A percentile compares a stretch with the other conserved stretches of the same genome.
phyloP scores from a whole-genome alignment of 2,113 vertebrate species.

The Etheostoma spectabile region DNA sequence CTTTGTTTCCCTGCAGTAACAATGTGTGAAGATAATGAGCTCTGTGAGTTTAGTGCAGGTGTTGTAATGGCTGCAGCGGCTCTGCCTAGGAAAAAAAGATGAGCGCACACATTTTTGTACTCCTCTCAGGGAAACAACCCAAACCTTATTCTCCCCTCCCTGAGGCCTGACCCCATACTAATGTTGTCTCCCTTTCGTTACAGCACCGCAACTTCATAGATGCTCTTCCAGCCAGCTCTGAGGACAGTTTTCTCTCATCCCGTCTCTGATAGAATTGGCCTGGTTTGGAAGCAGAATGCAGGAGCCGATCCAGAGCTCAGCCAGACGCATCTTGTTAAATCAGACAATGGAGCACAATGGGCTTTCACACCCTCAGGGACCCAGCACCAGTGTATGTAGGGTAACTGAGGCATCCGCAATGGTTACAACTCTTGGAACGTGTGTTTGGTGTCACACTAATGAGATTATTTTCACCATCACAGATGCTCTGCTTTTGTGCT shows the following conservation, averaged over 20 bases:
- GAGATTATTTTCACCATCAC: conserved; percentile 3
- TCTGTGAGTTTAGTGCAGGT: conserved; percentile 25
- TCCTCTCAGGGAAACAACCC: conserved; percentile 29
- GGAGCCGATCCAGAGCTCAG: conserved; percentile 22
- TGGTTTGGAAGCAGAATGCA: conserved; percentile 21
- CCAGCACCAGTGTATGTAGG: conserved; percentile 12
- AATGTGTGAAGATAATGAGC: conserved; percentile 50
- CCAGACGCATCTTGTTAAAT: conserved; percentile 56
- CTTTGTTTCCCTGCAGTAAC: conserved; percentile 40
- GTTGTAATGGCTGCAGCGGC: conserved; percentile 39
- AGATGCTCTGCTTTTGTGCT: conserved; percentile 15
- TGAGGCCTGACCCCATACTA: conserved; percentile 34
- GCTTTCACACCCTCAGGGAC: background rate
- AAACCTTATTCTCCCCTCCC: conserved; percentile 11
- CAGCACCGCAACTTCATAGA: conserved; percentile 24
- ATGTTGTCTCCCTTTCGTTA: conserved; percentile 41
- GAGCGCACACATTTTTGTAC: conserved; percentile 22
- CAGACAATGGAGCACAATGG: conserved; percentile 25
- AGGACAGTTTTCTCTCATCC: conserved; percentile 47
- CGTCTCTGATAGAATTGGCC: background rate
- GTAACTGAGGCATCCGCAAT: conserved; percentile 17
- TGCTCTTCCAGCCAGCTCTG: conserved; percentile 1
- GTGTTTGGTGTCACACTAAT: conserved; percentile 41
- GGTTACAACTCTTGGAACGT: conserved; percentile 24
- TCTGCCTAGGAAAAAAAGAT: conserved; percentile 9